Evolutionary conservation across 2,797 vertebrate genomes (phyloP), one percentile per base, ranked within the genome.

Genomic region (Pachyuromys duprasi): DNA sequence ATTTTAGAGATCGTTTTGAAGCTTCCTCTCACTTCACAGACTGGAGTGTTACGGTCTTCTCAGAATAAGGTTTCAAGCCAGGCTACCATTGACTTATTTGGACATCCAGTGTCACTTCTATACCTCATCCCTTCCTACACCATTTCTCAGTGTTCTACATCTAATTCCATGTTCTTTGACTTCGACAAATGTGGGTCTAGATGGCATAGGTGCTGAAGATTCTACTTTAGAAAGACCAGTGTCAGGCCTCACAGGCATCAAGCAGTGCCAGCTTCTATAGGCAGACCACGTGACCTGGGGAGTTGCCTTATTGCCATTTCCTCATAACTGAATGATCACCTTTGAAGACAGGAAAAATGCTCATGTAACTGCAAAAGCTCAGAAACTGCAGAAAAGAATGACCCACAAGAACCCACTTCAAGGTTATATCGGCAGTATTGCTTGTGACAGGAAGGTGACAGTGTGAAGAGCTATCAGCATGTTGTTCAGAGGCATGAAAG

Each of bases 191-290:
- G 28, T 28, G n/a, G 14, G 6, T 89, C 18, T n/a, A 12, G 42
- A 1, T 4, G 18, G 8, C 14, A 6, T 13, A 69, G 24, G 60
- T 28, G 15, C 3, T 49, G 31, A 60, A 55, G 17, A 72, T 69
- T 2, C 24, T 17, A 15, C 22, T 49, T 14, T 24, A 3, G 17
- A 78, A 28, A 26, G 4, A 28, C 36, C 3, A 14, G 14, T 60
- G 22, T 0, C 49, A 8, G 53, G 0, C 24, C 6, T 26, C 6
- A 2, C 11, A 20, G 14, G 57, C 8, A 3, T 81, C 39, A 12
- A 14, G 45, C 14, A 14, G 26, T 33, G n/a, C 67, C 62, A 6
- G 63, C n/a, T 70, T 8, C 0, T 31, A 3, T 20, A n/a, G 13
- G 2, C 4, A 49, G 18, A 49, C 63, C n/a, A 26, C 13, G 39